These are phyloP conservation scores for Bostrychus sinensis DNA, from an alignment of 2,113 vertebrate species.

Conservation along the genomic window DNA sequence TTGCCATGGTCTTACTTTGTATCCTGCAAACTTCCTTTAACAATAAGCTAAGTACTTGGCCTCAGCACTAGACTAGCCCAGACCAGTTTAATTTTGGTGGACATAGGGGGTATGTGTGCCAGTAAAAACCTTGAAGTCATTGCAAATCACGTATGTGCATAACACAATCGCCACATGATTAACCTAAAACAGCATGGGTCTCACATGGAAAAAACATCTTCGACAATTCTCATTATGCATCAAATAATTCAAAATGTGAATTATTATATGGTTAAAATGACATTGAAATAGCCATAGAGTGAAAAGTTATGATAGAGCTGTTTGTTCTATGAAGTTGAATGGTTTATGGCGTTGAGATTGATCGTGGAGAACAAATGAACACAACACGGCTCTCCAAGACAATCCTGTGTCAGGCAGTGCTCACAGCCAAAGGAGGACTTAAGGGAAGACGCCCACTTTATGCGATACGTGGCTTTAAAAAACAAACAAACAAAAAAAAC, in stretches of 20 bases:
- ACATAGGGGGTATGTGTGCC: not conserved
- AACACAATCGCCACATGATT: no score
- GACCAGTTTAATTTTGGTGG: not conserved
- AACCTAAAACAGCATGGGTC: no score
- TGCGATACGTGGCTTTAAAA: conserved; percentile 71
- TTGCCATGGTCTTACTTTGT: not conserved
- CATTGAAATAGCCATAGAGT: conserved; percentile 45
- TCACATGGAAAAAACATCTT: no score
- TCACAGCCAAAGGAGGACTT: conserved; percentile 74
- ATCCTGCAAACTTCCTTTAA: not conserved
- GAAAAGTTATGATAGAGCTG: conserved; percentile 70
- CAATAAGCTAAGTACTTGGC: no score
- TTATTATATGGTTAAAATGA: not conserved
- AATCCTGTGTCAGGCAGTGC: conserved; percentile 76
- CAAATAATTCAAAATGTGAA: not conserved
- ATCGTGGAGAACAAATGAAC: conserved; percentile 62
- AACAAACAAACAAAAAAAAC: not conserved
- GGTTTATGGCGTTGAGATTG: conserved; percentile 60
- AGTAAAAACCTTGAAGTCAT: not conserved
- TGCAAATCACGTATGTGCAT: not conserved
- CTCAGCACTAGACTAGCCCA: not conserved
- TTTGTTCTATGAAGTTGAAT: conserved; percentile 47
- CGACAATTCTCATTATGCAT: no score
- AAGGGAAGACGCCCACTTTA: conserved; percentile 61
- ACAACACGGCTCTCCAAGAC: conserved; percentile 60